Percentiles rank a stretch among this genome's conserved stretches.
Evolutionary conservation across 2,888 invertebrate species (phyloP).

Genomic region (Microplitis deprimator): DNA sequence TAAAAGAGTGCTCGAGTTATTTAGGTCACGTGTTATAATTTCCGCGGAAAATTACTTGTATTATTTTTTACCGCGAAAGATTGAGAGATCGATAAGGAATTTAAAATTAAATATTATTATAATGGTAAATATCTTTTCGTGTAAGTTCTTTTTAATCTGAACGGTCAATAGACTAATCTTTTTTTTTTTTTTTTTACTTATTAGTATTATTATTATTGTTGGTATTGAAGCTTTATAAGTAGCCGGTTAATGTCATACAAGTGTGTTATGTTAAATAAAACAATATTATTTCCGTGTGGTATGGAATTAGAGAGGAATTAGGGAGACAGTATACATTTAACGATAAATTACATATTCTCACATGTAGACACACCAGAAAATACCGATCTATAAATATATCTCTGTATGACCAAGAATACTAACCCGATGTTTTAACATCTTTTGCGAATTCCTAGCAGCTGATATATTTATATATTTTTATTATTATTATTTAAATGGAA

Average conservation of each 20-base stretch:
- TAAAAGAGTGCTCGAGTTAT: not conserved
- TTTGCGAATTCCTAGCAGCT: not conserved
- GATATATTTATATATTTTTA: too few species aligned
- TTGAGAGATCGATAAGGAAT: conserved; percentile 1
- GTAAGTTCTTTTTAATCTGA: not conserved
- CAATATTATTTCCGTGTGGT: conserved; percentile 25
- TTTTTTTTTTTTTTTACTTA: not conserved
- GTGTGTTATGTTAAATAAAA: not conserved
- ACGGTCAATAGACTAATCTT: not conserved
- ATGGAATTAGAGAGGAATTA: conserved; percentile 41
- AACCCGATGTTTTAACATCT: conserved; percentile 6
- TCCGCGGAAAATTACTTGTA: not conserved
- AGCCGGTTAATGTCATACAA: conserved; percentile 2
- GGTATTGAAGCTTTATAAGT: not conserved
- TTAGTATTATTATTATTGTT: not conserved
- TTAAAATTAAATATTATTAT: not conserved
- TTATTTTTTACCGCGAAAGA: not conserved
- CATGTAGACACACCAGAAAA: conserved; percentile 50
- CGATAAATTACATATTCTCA: conserved; percentile 49
- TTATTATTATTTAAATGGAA: too few species aligned
- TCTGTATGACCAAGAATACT: conserved; percentile 51
- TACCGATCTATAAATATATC: conserved; percentile 57
- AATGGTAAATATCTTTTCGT: not conserved
- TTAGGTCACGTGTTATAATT: not conserved
- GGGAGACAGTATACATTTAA: conserved; percentile 46